phyloP scores from a whole-genome alignment of 2,113 vertebrate genomes.

The Xenus cinereus region DNA sequence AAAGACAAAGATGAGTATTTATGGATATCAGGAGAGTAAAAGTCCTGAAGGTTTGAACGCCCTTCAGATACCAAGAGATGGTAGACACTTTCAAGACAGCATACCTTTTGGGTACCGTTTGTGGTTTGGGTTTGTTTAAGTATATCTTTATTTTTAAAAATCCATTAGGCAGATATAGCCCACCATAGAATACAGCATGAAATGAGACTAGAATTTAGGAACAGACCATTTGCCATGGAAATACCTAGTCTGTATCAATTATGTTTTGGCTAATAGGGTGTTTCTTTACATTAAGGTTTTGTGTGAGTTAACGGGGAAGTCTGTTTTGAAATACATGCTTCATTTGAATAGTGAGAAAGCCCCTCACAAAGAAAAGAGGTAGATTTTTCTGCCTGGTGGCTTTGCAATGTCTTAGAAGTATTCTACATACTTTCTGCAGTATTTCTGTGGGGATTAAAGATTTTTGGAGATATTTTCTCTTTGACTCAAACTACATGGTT shows the following conservation, averaged over 20 bases:
- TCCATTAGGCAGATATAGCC: not conserved
- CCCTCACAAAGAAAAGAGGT: not conserved
- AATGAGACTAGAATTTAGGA: not conserved
- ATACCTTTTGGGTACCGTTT: not conserved
- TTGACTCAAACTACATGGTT: not conserved
- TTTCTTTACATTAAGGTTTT: not conserved
- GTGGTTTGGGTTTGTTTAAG: not conserved
- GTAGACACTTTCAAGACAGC: not conserved
- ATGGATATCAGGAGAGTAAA: not conserved
- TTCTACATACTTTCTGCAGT: not conserved
- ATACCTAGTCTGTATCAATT: not conserved
- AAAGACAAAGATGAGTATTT: not conserved
- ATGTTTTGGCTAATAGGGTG: rapidly evolving
- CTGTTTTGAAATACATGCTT: not conserved
- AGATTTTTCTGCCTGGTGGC: not conserved
- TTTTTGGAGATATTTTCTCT: not conserved
- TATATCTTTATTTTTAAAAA: not conserved
- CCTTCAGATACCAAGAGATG: not conserved
- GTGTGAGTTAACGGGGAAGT: not conserved
- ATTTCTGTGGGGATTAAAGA: not conserved
- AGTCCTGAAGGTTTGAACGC: not conserved
- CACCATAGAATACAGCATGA: not conserved
- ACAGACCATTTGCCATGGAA: not conserved
- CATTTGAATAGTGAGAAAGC: not conserved
- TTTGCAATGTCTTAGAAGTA: not conserved